These are phyloP conservation scores for Pseudonaja textilis DNA, from an alignment of 2,113 vertebrate genomes.

Conservation along the genomic window DNA sequence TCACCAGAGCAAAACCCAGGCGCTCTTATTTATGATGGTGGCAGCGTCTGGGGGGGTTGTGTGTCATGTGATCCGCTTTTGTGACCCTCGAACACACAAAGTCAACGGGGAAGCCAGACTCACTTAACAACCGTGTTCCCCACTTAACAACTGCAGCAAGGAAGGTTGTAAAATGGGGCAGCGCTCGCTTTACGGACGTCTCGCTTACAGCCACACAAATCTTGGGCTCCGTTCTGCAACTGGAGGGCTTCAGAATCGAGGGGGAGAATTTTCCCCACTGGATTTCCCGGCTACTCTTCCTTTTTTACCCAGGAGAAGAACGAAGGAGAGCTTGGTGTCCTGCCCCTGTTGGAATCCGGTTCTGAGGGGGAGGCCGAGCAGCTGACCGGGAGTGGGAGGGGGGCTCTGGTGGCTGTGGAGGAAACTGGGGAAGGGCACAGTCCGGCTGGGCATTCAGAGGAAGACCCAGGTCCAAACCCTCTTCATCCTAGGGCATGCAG, in stretches of 20 bases:
- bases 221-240: background rate
- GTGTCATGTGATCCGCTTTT: background rate
- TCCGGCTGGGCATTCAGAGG: too few relatives aligned
- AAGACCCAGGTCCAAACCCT: too few relatives aligned
- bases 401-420: too few relatives aligned
- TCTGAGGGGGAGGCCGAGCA: too few relatives aligned
- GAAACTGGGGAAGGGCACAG: too few relatives aligned
- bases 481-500: too few relatives aligned
- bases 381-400: too few relatives aligned
- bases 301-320: background rate
- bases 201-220: background rate
- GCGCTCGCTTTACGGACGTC: background rate
- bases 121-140: background rate
- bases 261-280: background rate
- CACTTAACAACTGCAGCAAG: background rate
- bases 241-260: background rate
- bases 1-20: background rate
- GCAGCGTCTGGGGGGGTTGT: background rate
- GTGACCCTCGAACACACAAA: background rate
- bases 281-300: background rate
- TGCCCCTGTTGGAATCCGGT: too few relatives aligned
- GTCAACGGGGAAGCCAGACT: background rate
- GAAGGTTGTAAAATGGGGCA: background rate
- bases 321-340: too few relatives aligned
- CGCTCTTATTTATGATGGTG: background rate